Conservation (phyloP, 1,140 invertebrate genomes). For the Bombus consobrinus region DNA sequence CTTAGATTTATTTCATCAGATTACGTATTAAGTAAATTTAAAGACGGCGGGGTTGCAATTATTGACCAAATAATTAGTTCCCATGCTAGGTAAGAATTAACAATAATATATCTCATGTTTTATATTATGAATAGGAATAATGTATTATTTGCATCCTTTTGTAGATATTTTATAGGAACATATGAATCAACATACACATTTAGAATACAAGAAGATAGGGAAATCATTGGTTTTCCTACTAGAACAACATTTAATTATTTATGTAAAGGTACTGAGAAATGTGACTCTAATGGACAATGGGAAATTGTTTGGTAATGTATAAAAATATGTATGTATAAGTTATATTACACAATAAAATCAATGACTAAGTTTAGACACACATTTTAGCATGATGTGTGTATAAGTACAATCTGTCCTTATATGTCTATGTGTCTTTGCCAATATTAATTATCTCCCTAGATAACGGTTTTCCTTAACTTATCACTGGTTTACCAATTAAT, state of each 20-base stretch:
- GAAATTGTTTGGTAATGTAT: conserved; percentile 74
- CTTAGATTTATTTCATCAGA: conserved; percentile 82
- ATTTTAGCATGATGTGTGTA: conserved; percentile 31
- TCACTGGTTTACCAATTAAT: conserved; percentile 72
- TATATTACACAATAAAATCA: not conserved
- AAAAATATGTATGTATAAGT: conserved; percentile 3
- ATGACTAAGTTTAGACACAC: not conserved
- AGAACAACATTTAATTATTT: conserved; percentile 95
- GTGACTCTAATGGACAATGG: conserved; percentile 72
- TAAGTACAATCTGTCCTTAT: conserved; percentile 37
- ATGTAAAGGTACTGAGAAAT: conserved; percentile 85
- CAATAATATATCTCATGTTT: conserved; percentile 6
- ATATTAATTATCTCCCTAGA: not conserved
- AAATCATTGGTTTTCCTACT: conserved; percentile 93
- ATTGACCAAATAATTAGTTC: conserved; percentile 98
- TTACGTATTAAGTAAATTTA: conserved; percentile 82
- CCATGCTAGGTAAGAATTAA: conserved; percentile 85
- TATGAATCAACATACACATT: conserved; percentile 98
- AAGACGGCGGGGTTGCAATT: conserved; percentile 95
- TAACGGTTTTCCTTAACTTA: conserved; percentile 25
- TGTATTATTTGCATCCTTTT: conserved; percentile 48
- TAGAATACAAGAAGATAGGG: conserved; percentile 97
- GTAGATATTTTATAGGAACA: conserved; percentile 94
- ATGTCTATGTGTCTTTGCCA: not conserved
- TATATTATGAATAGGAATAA: not conserved